Conservation (phyloP, 1,140 invertebrate species). For the Varroa destructor region DNA sequence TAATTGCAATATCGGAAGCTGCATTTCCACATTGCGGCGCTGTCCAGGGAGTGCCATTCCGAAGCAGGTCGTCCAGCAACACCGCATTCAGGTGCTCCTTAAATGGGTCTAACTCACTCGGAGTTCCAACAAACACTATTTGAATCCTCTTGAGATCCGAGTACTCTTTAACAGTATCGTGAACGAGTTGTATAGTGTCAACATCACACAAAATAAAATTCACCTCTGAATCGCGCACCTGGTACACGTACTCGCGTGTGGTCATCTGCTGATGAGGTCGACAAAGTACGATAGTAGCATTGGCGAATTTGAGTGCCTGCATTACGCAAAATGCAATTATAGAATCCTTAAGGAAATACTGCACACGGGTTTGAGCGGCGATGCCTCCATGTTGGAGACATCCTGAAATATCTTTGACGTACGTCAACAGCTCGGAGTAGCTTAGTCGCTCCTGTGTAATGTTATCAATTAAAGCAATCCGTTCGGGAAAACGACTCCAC, state of each 20-base stretch:
- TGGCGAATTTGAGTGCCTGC: slow-evolving; percentile 24
- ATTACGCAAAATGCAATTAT: slow-evolving; percentile 6
- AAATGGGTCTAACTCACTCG: not conserved
- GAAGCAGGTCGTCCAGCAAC: slow-evolving; percentile 5
- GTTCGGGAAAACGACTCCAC: slow-evolving; percentile 8
- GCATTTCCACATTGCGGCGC: not conserved
- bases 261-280: slow-evolving; percentile 22
- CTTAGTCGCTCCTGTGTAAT: slow-evolving; percentile 4
- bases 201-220: slow-evolving; percentile 5
- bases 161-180: slow-evolving; percentile 16
- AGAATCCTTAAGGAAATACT: slow-evolving; percentile 23
- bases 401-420: slow-evolving; percentile 14
- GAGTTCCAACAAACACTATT: not conserved
- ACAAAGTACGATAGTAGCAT: slow-evolving; percentile 16
- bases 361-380: slow-evolving; percentile 6
- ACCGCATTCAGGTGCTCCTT: not conserved
- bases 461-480: slow-evolving; percentile 15
- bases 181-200: not conserved
- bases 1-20: slow-evolving; percentile 3
- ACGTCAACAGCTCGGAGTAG: not conserved
- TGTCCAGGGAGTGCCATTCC: not conserved
- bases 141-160: not conserved
- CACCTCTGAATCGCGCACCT: slow-evolving; percentile 12
- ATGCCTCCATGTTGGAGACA: slow-evolving; percentile 3
- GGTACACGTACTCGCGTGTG: slow-evolving; percentile 12